Base-by-base conservation (phyloP, 2,888 invertebrate species). In the Athalia cordata region DNA sequence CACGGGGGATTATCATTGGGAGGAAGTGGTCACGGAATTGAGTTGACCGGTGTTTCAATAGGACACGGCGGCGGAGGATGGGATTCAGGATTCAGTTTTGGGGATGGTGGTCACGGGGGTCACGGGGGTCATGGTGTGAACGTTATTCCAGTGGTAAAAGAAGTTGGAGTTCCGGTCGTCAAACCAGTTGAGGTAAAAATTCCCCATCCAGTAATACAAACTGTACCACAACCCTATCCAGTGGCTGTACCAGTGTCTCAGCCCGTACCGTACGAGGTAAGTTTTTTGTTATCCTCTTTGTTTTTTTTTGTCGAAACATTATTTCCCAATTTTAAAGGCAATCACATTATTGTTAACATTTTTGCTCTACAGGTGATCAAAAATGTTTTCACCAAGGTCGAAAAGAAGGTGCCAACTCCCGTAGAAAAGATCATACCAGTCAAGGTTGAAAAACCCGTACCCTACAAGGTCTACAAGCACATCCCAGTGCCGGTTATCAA, bases 381-480 rank as follows among this genome's bases (percentile, higher is more conserved):
- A 75, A 83, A 82, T 43, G 83, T 85, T 13, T 76, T 86, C 52
- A 84, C 81, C 5, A 83, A 79, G 9, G 85, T 86, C 13, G 86
- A 86, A 78, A 87, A 86, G 75, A 86, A 87, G 59, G 82, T 94
- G 0, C 93, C 94, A 0, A 93, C 94, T 0, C 94, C 94, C 0
- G 92, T 94, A 5, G 92, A 94, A 74, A 94, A 93, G 86, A 93
- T 94, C 83, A 92, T 94, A 3, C 92, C 93, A 0, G 92, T 94
- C 76, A 93, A 94, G 0, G 92, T 94, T 0, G 94, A 94, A 83
- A 94, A 94, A 85, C 93, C 93, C 0, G 94, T 94, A 11, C 94
- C 94, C 0, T 94, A 94, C 84, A 93, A 93, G 0, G 93, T 94
- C 0, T 93, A 93, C 82, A 94, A 92, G 84, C 90, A 89, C 1